Conservation (phyloP, 2,888 invertebrate species). For the Minunthozetes semirufus region DNA sequence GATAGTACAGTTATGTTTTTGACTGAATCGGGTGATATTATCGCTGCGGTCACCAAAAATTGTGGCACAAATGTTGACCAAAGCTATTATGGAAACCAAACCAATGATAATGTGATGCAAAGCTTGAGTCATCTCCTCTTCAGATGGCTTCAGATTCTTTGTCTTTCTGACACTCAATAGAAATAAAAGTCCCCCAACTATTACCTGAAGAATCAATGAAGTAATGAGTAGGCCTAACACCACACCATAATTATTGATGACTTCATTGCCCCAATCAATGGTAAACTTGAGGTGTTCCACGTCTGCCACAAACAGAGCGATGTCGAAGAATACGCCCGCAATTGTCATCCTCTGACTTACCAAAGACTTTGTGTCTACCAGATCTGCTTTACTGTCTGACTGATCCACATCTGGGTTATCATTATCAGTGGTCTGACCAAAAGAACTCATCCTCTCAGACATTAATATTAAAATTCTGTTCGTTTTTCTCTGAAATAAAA, state of each 20-base stretch:
- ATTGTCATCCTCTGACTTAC: constrained; percentile 40
- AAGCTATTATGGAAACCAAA: constrained; percentile 40
- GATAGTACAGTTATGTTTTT: background rate
- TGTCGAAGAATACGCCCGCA: constrained; percentile 42
- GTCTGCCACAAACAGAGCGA: constrained; percentile 42
- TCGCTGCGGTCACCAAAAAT: constrained; percentile 35
- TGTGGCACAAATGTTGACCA: constrained; percentile 41
- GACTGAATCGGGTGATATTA: background rate
- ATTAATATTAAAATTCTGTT: no score
- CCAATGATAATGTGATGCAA: constrained; percentile 41
- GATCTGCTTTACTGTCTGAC: no score
- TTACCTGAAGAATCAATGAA: constrained; percentile 41
- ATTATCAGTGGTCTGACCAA: no score
- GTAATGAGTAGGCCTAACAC: constrained; percentile 38
- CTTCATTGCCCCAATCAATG: constrained; percentile 38
- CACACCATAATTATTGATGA: constrained; percentile 39
- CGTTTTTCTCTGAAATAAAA: no score
- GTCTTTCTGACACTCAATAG: constrained; percentile 38
- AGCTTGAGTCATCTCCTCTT: constrained; percentile 33
- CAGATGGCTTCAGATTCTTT: constrained; percentile 8
- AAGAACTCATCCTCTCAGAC: no score
- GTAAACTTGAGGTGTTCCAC: constrained; percentile 43
- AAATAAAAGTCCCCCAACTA: background rate
- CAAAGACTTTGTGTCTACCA: background rate
- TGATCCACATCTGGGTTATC: no score